Evolutionary conservation across 2,888 invertebrate species (phyloP), one percentile per base, ranked within the genome.

Genomic region (Melieria crassipennis): DNA sequence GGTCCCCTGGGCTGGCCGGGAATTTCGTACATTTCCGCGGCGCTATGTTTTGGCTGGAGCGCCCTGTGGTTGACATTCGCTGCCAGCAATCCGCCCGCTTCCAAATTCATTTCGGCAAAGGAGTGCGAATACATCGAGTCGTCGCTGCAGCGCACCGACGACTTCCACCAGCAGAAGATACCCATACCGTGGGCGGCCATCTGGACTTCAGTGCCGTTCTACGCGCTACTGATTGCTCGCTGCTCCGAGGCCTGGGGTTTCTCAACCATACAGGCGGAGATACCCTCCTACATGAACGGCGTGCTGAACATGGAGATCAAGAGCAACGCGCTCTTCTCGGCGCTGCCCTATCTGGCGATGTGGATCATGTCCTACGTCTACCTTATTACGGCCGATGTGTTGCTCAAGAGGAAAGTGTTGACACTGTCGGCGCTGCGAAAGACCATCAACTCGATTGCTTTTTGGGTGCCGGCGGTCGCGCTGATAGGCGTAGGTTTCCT

Each of bases 211-310:
- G 78, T 89, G 0, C 92, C 93, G 0, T 89, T 93, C 82, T 90
- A 90, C 88, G 83, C 84, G 2, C 65, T 85, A 16, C 81, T 89
- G 4, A 84, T 91, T 1, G 90, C 89, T 0, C 92, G 92, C 79
- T 88, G 90, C 70, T 89, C 91, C 0, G 90, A 91, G 78, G 91
- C 90, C 78, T 93, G 92, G 92, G 92, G 92, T 1, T 90, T 90
- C 81, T 91, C 90, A 88, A 92, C 91, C 0, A 86, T 93, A 48
- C 87, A 92, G 77, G 90, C 91, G 0, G 89, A 92, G 82, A 73
- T 81, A 72, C 92, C 93, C 0, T 89, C 89, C 0, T 93, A 92
- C 79, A 88, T 93, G 87, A 89, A 89, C 70, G 87, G 88, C 65
- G 89, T 91, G 0, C 85, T 92, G 0, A 86, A 88, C 13, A 89